These are phyloP conservation scores for Lindbergichthys nudifrons DNA, from an alignment of 2,797 vertebrate species.

Conservation along the genomic window DNA sequence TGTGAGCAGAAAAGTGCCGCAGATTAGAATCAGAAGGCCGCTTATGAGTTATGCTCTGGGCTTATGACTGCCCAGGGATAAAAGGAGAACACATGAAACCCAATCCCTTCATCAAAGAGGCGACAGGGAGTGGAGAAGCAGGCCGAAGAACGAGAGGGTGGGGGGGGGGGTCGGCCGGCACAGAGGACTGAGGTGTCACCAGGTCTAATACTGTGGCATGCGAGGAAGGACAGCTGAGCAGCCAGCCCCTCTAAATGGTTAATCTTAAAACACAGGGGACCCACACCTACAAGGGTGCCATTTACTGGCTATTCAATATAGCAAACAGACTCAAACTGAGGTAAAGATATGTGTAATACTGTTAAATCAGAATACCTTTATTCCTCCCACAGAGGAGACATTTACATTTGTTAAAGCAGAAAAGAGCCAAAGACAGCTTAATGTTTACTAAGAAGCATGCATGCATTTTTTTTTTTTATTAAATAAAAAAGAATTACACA, in stretches of 20 bases:
- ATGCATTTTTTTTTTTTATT: no score
- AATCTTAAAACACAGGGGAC: constrained; percentile 70
- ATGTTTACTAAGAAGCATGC: no score
- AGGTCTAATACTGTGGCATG: constrained; percentile 80
- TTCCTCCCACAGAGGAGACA: no score
- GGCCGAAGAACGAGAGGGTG: constrained; percentile 45
- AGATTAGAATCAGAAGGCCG: constrained; percentile 82
- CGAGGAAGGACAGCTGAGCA: constrained; percentile 83
- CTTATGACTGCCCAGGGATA: constrained; percentile 83
- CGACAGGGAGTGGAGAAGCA: constrained; percentile 76
- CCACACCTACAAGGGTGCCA: constrained; percentile 31
- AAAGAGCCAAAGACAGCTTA: no score
- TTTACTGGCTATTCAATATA: constrained; percentile 33
- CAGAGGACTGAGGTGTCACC: constrained; percentile 80
- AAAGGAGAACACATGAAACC: constrained; percentile 86
- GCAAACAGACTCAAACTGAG: constrained; percentile 8
- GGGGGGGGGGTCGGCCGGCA: constrained; percentile 6
- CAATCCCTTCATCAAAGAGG: constrained; percentile 87
- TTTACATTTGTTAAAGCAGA: no score
- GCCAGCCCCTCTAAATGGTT: constrained; percentile 77
- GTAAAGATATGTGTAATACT: constrained; percentile 8
- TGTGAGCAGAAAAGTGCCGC: constrained; percentile 63
- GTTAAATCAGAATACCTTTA: not conserved
- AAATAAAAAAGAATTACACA: no score
- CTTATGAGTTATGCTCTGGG: constrained; percentile 83